Conservation (phyloP, 2,888 invertebrate species). For the Steinernema scapterisci region DNA sequence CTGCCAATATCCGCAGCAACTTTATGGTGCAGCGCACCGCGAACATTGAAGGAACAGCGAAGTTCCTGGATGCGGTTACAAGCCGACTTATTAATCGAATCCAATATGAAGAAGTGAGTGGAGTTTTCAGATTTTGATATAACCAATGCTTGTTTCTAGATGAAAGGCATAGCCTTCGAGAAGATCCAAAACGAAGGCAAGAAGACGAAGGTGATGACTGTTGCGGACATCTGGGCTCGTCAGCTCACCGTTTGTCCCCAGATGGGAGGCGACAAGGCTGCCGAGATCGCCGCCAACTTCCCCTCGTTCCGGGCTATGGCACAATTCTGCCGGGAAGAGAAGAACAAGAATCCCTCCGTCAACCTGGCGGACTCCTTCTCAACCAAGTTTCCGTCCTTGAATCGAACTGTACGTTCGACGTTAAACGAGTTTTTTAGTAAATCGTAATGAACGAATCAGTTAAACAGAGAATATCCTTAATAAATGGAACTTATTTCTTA, state of each 20-base stretch:
- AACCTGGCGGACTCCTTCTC: neutral
- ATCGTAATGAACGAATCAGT: neutral
- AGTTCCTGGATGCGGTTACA: constrained; percentile 56
- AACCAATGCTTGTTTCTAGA: constrained; percentile 45
- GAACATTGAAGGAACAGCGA: constrained; percentile 57
- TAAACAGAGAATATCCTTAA: neutral
- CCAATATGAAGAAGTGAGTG: constrained; percentile 39
- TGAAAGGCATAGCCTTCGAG: constrained; percentile 55
- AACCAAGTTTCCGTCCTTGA: neutral
- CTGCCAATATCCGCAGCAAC: constrained; percentile 54
- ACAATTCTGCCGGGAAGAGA: constrained; percentile 40
- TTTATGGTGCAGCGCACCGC: constrained; percentile 59
- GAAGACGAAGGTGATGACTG: constrained; percentile 58
- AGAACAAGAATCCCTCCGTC: neutral
- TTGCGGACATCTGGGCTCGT: constrained; percentile 59
- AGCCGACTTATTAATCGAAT: constrained; percentile 41
- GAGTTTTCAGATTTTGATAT: neutral
- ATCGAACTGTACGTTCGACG: neutral
- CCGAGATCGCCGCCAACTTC: constrained; percentile 51
- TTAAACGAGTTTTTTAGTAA: constrained; percentile 9
- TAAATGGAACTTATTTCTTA: constrained; percentile 7
- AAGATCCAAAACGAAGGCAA: constrained; percentile 54
- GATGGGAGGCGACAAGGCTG: constrained; percentile 48
- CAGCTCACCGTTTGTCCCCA: constrained; percentile 61
- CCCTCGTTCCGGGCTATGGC: constrained; percentile 50